phyloP scores from a whole-genome alignment of 2,888 invertebrate genomes.

The Drosophila testacea region DNA sequence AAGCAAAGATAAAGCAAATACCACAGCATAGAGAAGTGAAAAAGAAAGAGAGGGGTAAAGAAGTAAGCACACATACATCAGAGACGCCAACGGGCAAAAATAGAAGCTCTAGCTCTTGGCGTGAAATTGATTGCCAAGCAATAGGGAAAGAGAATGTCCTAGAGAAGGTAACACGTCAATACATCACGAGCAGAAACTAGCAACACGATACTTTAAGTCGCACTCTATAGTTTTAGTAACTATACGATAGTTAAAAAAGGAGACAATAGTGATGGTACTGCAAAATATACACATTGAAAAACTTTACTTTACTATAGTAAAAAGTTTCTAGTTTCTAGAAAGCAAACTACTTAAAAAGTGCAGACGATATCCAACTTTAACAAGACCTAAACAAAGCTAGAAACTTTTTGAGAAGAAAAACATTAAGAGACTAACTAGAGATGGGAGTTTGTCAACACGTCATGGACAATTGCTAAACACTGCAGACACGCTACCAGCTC shows the following conservation, averaged over 20 bases:
- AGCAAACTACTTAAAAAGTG: too few species aligned
- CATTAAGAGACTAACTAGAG: too few species aligned
- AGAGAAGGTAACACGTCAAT: conserved; percentile 4
- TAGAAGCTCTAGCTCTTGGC: conserved; percentile 24
- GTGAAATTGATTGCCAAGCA: conserved; percentile 67
- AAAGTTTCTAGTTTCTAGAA: too few species aligned
- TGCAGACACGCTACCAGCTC: conserved; percentile 1
- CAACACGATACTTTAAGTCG: too few species aligned
- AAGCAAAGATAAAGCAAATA: conserved; percentile 38
- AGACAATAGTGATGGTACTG: too few species aligned
- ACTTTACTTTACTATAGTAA: too few species aligned
- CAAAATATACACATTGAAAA: too few species aligned
- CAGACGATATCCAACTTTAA: too few species aligned
- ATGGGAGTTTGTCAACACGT: neutral
- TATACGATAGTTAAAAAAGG: too few species aligned
- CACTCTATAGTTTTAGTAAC: too few species aligned
- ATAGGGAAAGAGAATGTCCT: conserved; percentile 1
- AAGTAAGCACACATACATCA: conserved; percentile 21
- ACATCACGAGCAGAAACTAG: neutral
- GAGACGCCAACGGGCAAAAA: conserved; percentile 3
- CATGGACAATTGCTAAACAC: neutral
- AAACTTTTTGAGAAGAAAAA: too few species aligned
- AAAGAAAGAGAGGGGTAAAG: neutral
- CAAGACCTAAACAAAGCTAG: too few species aligned
- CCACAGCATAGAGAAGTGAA: conserved; percentile 6